Percentiles rank a stretch among this genome's conserved stretches.
These are phyloP conservation scores for Oreochromis mossambicus DNA, from an alignment of 2,797 vertebrate species.

Conservation along the genomic window DNA sequence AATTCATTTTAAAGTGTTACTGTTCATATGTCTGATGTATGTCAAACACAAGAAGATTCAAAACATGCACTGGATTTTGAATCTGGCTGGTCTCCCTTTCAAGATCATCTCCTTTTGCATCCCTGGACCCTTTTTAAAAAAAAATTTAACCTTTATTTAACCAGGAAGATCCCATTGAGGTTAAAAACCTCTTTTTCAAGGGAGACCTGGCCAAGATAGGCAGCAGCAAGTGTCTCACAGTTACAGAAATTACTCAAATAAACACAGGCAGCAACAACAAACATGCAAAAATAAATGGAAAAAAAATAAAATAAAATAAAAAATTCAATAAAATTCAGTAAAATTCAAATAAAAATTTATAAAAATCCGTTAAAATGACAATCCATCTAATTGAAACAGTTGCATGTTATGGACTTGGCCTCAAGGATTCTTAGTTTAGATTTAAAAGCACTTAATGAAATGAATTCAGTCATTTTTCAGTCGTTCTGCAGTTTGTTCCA, in stretches of 20 bases:
- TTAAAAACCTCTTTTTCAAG: neutral
- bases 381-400: neutral
- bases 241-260: neutral
- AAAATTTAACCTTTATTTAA: neutral
- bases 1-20: neutral
- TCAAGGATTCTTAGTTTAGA: too few relatives aligned
- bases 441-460: fast-evolving
- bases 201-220: neutral
- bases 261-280: neutral
- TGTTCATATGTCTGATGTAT: neutral
- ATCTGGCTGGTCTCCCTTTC: neutral
- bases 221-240: neutral
- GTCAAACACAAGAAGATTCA: neutral
- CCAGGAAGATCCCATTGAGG: neutral
- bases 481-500: neutral
- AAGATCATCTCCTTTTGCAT: neutral
- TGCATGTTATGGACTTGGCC: neutral
- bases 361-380: fast-evolving
- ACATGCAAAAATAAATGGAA: neutral
- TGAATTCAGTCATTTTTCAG: neutral
- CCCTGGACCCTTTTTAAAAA: neutral
- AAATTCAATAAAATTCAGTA: neutral
- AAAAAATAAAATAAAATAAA: neutral
- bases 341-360: fast-evolving
- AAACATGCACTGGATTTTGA: fast-evolving